Evolutionary conservation across 2,113 vertebrate species (phyloP), one percentile per base, ranked within the genome.

Genomic region (Neogobius melanostomus): DNA sequence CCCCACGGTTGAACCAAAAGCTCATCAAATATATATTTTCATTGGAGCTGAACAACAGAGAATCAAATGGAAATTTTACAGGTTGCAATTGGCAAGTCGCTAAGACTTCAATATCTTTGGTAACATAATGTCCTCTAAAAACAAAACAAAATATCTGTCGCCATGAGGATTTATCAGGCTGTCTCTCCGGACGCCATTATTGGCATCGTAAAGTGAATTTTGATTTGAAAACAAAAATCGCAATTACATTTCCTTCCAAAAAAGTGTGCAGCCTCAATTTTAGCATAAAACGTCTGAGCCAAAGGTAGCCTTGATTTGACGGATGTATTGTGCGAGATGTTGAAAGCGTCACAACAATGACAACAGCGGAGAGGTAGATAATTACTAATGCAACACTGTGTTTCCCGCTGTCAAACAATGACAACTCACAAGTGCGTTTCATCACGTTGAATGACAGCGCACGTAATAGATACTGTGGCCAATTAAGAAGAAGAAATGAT

Each of bases 401-500:
- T 17, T 48, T 59, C 42, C 11, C 11, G 42, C 56, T 59, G 56
- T 59, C 21, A 72, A 77, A 77, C 42, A 64, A 65, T 64, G 51
- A 66, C 46, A 4, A 17, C 51, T 64, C 5, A 59, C 57, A 45
- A 64, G 49, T 53, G 74, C 8, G 42, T 75, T 81, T 71, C 54
- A 59, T 74, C 76, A 74, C 65, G 59, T 72, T 77, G 63, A 76
- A 68, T 85, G 66, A 43, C 66, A 87, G 67, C 44, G 44, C 15
- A 45, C 6, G 21, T 66, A 63, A 77, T 67, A 64, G 54, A 81
- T 68, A 72, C 56, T n/a, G 46, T 63, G 76, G 68, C 61, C 76
- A 70, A 80, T 83, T 81, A 83, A 77, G 80, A 80, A 11, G 12
- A 43, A 4, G 36, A 73, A 85, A 83, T 70, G 51, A 76, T 62